A percentile compares a stretch with the other conserved stretches of the same genome.
Evolutionary conservation across 2,797 vertebrate genomes (phyloP).

Genomic region (Liasis olivaceus): DNA sequence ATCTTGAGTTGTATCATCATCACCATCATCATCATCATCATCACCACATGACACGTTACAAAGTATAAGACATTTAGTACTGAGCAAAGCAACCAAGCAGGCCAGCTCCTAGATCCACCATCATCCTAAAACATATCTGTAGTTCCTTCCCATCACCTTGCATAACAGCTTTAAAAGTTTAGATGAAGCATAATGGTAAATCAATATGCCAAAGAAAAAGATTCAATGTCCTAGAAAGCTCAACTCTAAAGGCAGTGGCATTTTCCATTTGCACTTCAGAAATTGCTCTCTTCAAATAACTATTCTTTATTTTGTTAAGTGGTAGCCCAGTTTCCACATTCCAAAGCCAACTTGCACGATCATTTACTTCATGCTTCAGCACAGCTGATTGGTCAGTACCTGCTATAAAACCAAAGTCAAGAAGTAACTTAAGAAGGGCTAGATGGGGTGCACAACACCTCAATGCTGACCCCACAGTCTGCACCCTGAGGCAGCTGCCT

Average conservation of each 20-base stretch:
- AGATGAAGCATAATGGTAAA: conserved; percentile 15
- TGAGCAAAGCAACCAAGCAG: not conserved
- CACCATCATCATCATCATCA: not conserved
- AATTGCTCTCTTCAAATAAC: conserved; percentile 5
- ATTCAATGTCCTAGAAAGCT: not conserved
- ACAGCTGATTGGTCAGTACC: not conserved
- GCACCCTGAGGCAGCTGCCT: not conserved
- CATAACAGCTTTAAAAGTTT: not conserved
- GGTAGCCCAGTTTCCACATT: not conserved
- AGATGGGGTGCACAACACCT: not conserved
- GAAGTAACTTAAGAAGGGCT: not conserved
- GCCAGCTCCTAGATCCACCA: not conserved
- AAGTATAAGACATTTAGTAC: not conserved
- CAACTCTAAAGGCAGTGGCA: conserved; percentile 28
- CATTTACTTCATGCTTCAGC: not conserved
- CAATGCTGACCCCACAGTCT: not conserved
- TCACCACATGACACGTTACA: not conserved
- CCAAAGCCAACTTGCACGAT: not conserved
- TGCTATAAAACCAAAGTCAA: not conserved
- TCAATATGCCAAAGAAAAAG: not conserved
- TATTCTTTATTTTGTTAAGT: conserved; percentile 35
- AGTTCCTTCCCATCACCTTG: not conserved
- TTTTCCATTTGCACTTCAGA: conserved; percentile 59
- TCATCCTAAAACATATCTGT: not conserved
- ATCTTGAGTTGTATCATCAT: not conserved